phyloP scores from a whole-genome alignment of 2,797 vertebrate species.

The Tangara arthus region DNA sequence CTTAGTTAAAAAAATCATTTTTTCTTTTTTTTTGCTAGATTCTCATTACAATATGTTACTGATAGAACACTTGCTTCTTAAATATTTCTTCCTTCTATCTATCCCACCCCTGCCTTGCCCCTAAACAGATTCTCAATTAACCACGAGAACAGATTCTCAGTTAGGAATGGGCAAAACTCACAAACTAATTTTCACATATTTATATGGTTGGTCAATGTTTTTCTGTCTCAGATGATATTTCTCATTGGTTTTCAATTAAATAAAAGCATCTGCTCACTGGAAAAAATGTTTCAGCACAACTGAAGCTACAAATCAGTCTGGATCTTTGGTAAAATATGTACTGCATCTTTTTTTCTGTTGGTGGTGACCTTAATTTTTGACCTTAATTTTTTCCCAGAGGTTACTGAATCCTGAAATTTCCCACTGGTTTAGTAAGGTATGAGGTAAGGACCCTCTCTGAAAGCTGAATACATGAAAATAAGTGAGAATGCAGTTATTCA shows the following conservation, averaged over 20 bases:
- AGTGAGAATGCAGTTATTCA: background rate
- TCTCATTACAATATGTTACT: conserved; percentile 9
- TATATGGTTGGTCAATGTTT: conserved; percentile 40
- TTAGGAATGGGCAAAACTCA: conserved; percentile 30
- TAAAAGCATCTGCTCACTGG: conserved; percentile 49
- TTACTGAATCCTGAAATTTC: background rate
- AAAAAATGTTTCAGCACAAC: background rate
- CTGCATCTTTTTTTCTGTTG: background rate
- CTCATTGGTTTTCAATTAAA: conserved; percentile 55
- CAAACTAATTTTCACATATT: conserved; percentile 36
- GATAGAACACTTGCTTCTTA: conserved; percentile 27
- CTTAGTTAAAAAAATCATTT: conserved; percentile 1
- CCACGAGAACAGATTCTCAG: conserved; percentile 33
- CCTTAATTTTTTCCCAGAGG: background rate
- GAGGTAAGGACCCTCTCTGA: background rate
- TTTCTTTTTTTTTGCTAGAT: background rate
- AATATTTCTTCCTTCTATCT: conserved; percentile 37
- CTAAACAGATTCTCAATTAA: conserved; percentile 59
- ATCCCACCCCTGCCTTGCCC: conserved; percentile 17
- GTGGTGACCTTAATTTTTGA: background rate
- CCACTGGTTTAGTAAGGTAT: background rate
- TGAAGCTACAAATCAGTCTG: background rate
- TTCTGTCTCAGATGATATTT: conserved; percentile 42
- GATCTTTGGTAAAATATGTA: background rate
- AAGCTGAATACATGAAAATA: background rate